phyloP scores from a whole-genome alignment of 2,797 vertebrate genomes.

The Borostomias antarcticus region DNA sequence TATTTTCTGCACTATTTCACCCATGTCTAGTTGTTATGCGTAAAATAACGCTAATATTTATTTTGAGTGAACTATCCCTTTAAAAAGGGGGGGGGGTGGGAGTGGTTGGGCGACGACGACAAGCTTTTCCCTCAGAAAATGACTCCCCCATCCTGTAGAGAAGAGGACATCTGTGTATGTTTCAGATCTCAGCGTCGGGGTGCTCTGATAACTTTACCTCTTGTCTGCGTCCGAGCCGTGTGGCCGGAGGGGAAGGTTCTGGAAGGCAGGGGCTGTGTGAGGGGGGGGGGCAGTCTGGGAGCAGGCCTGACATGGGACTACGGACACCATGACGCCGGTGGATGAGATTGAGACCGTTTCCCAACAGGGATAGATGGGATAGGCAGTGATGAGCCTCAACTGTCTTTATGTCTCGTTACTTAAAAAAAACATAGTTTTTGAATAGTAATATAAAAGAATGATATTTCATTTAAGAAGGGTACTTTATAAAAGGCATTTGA shows the following conservation, averaged over 20 bases:
- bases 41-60: background rate
- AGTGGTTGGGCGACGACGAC: too few relatives aligned
- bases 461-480: background rate
- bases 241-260: conserved; percentile 22
- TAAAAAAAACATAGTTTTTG: too few relatives aligned
- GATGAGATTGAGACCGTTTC: background rate
- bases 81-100: background rate
- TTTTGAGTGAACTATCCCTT: background rate
- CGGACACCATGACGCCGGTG: conserved; percentile 15
- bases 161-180: conserved; percentile 8
- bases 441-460: too few relatives aligned
- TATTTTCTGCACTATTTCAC: background rate
- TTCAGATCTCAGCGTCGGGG: conserved; percentile 17
- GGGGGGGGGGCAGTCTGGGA: conserved; percentile 16
- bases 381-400: background rate
- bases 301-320: conserved; percentile 16
- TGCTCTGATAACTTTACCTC: conserved; percentile 12
- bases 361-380: conserved; percentile 1
- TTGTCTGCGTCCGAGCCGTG: conserved; percentile 20
- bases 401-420: background rate
- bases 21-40: background rate
- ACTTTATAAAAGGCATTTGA: background rate
- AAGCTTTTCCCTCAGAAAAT: background rate
- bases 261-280: conserved; percentile 26
- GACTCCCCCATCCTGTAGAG: conserved; percentile 14